Base-by-base conservation (phyloP, 2,113 vertebrate genomes). In the Pedionomus torquatus region DNA sequence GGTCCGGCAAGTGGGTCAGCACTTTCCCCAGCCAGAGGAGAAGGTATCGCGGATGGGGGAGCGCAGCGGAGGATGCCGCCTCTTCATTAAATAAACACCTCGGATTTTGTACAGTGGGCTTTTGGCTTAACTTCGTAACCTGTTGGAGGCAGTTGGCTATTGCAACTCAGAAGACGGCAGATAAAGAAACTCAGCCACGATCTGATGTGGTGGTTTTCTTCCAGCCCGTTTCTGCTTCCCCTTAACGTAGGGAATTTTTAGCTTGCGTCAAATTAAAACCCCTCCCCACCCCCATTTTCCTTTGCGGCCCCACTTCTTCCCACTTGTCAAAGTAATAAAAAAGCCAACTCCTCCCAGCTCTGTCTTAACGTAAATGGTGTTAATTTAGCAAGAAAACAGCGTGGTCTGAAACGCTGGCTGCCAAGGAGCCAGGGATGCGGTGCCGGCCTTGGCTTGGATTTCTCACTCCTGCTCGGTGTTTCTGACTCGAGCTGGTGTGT, bases 1-100 rank as follows among this genome's bases (percentile, higher is more conserved):
- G 71, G 90, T 88, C 94, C 92, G 65, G 92, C 96, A 96, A 94
- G 55, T 93, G 88, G 95, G 95, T 97, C 96, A 80, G 11, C 0
- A 1, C 39, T 90, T 93, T 92, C 30, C 88, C 57, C 70, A 86
- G 79, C 94, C 79, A 49, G 63, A 44, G 85, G 85, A 26, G 21
- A 48, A 65, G 90, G 61, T 77, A 48, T 31, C 1, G 0, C 7
- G 44, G 85, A 7, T n/a, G 65, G 70, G 87, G 87, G 68, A 83
- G 2, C 30, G 3, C 68, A 48, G 86, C 66, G 55, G 91, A 93
- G 81, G 74, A 83, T 0, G 30, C 70, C 68, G 52, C 43, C 81
- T 81, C 30, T 75, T 41, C 13, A 41, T 41, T 60, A 18, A 87
- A 44, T 17, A 16, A 78, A 54, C 30, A 5, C 44, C 61, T 76